Conservation (phyloP, 2,113 vertebrate species). For the Theristicus caerulescens region DNA sequence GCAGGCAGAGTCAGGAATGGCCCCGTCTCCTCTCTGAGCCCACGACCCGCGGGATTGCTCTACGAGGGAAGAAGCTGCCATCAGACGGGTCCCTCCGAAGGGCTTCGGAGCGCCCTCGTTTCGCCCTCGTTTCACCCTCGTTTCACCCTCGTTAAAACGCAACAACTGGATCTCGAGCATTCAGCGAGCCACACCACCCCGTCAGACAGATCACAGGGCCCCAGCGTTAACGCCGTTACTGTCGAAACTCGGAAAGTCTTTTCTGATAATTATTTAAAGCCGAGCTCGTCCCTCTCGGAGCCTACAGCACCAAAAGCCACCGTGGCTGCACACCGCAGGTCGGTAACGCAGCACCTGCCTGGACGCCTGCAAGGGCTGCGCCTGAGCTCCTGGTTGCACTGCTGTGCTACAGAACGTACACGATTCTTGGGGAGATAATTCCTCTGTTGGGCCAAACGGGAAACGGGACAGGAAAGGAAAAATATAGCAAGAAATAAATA, state of each 20-base stretch:
- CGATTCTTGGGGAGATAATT: not conserved
- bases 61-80: not conserved
- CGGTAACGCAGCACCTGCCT: fast-evolving
- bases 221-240: fast-evolving
- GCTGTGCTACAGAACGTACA: not conserved
- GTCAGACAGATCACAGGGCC: not conserved
- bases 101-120: not conserved
- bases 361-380: fast-evolving
- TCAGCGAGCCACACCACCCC: fast-evolving
- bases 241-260: no score
- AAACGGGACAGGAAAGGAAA: not conserved
- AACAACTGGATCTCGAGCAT: fast-evolving
- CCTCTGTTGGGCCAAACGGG: fast-evolving
- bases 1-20: not conserved
- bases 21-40: not conserved
- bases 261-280: not conserved
- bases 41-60: fast-evolving
- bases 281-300: not conserved
- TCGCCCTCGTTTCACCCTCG: not conserved
- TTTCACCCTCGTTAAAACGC: not conserved
- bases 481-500: not conserved
- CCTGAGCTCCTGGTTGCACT: not conserved
- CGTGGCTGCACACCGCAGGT: fast-evolving
- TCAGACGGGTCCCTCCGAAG: not conserved
- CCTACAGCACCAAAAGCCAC: not conserved